phyloP scores from a whole-genome alignment of 2,888 invertebrate genomes.

The Notocelia uddmanniana region DNA sequence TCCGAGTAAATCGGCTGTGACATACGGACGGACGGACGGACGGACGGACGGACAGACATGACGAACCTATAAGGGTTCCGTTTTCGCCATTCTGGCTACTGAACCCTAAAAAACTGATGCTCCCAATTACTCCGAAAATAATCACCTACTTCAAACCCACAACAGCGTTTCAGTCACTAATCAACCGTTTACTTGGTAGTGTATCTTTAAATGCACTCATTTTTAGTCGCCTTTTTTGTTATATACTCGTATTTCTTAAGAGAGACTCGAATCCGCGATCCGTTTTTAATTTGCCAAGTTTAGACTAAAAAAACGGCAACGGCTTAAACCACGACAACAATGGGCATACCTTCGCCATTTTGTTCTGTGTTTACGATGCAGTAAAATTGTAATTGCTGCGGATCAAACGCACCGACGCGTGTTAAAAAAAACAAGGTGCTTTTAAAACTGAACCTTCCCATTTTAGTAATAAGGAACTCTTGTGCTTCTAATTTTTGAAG shows the following conservation, averaged over 20 bases:
- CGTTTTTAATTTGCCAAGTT: not conserved
- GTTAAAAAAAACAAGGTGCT: constrained; percentile 29
- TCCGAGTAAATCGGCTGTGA: too few species aligned
- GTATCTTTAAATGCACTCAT: not conserved
- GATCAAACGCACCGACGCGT: constrained; percentile 74
- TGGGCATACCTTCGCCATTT: constrained; percentile 75
- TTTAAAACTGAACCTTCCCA: constrained; percentile 24
- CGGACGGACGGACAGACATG: too few species aligned
- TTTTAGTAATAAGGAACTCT: constrained; percentile 8
- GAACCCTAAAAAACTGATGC: too few species aligned
- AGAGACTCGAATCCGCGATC: not conserved
- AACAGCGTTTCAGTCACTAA: not conserved
- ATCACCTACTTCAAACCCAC: not conserved
- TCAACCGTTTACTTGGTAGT: not conserved
- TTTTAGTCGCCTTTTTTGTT: not conserved
- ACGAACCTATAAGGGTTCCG: too few species aligned
- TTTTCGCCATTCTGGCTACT: too few species aligned
- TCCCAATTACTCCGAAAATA: too few species aligned
- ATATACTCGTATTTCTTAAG: too few species aligned
- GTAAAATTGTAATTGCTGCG: constrained; percentile 81
- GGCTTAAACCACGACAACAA: constrained; percentile 70
- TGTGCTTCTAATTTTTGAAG: constrained; percentile 2
- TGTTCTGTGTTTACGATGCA: constrained; percentile 76
- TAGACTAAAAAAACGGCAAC: constrained; percentile 41
- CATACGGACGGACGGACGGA: too few species aligned